Conservation (phyloP, 2,113 vertebrate genomes). For the Cyprinus carpio region DNA sequence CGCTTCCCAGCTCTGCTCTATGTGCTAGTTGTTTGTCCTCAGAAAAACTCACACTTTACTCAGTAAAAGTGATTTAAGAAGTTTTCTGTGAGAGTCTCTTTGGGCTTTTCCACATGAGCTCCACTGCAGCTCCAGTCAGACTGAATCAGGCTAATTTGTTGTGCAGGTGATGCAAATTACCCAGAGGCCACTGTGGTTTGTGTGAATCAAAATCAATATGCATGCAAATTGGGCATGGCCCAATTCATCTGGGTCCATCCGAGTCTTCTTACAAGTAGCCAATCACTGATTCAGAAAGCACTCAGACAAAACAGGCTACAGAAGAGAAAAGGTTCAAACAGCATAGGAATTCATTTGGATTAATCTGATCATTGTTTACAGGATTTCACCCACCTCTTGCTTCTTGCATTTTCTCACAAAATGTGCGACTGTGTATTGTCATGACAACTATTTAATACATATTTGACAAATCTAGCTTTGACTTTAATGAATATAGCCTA, state of each 20-base stretch:
- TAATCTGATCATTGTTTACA: not conserved
- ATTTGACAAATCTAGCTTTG: not conserved
- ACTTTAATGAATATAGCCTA: not conserved
- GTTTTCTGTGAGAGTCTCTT: not conserved
- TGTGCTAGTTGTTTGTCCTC: not conserved
- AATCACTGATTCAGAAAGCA: not conserved
- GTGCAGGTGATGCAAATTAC: constrained; percentile 20
- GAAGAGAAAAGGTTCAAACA: not conserved
- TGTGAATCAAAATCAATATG: constrained; percentile 23
- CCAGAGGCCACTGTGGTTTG: not conserved
- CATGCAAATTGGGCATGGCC: constrained; percentile 19
- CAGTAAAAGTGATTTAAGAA: not conserved
- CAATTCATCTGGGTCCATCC: constrained; percentile 13
- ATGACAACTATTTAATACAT: not conserved
- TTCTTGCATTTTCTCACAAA: not conserved
- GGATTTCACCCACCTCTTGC: not conserved
- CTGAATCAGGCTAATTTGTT: not conserved
- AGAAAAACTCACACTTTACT: not conserved
- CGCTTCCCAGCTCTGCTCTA: not conserved
- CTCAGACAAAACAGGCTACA: not conserved
- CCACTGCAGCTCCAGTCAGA: not conserved
- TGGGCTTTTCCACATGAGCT: not conserved
- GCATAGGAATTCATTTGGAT: not conserved
- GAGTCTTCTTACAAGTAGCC: not conserved
- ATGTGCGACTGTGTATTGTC: not conserved